Conservation (phyloP, 2,113 vertebrate genomes). For the Ptilorrhoa leucosticta region DNA sequence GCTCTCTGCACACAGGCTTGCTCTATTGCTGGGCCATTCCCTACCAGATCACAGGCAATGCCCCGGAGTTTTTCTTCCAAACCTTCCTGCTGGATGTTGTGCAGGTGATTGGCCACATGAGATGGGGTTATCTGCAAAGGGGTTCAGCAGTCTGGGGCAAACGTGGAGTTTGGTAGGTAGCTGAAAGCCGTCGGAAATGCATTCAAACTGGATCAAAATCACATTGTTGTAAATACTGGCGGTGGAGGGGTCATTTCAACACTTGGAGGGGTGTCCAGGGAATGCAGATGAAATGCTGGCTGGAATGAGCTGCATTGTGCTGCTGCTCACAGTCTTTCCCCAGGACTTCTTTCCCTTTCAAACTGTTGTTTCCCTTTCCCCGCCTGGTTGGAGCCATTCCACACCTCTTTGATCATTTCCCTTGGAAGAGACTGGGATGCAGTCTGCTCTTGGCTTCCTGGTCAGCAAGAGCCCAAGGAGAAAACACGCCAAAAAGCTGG, state of each 20-base stretch:
- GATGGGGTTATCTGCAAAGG: neutral
- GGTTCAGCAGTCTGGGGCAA: neutral
- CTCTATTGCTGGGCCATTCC: conserved; percentile 72
- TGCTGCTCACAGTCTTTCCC: neutral
- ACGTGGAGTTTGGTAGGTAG: neutral
- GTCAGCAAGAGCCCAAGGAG: conserved; percentile 70
- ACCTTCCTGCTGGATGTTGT: conserved; percentile 78
- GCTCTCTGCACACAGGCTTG: conserved; percentile 67
- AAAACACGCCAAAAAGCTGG: conserved; percentile 62
- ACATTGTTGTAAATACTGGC: neutral
- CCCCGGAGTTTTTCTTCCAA: conserved; percentile 68
- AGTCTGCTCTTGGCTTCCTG: conserved; percentile 70
- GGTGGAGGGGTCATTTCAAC: neutral
- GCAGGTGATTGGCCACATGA: conserved; percentile 47
- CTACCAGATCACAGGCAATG: conserved; percentile 64
- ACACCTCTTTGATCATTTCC: conserved; percentile 72
- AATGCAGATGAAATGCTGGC: neutral
- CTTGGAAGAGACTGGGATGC: conserved; percentile 75
- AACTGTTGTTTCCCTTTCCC: neutral
- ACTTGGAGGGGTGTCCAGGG: neutral
- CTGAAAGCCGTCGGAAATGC: neutral
- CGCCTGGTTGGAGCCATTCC: conserved; percentile 65
- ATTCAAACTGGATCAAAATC: neutral
- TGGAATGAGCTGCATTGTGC: fast-evolving
- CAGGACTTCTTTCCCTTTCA: neutral